Base-by-base conservation (phyloP, 2,113 vertebrate genomes). In the Lontra canadensis region DNA sequence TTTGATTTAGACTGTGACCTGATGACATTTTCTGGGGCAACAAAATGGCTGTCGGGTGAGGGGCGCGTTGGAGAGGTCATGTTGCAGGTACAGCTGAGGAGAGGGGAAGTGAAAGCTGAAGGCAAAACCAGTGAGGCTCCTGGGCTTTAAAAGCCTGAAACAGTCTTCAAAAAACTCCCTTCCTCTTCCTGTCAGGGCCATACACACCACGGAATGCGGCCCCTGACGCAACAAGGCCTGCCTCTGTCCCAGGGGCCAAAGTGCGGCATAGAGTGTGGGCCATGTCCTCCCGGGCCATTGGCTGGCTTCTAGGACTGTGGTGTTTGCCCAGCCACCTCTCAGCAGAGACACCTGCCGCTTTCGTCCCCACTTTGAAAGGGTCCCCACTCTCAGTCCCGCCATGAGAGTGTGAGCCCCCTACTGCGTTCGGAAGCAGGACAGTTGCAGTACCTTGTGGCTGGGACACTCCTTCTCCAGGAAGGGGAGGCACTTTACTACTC, bases 61-160 rank as follows among this genome's bases (percentile, higher is more conserved):
- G 88, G 65, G 34, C 7, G 78, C 57, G 1, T 26, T 63, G 9
- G 0, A 47, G 79, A 71, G 63, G 74, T 80, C 96, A 3, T 1
- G 3, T 1, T 34, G 7, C 42, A 42, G 69, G 12, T 71, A 7
- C 21, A 9, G 71, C 65, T 1, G n/a, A 39, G 59, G 39, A 85
- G 90, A 88, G 20, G 67, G 95, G 94, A 97, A 97, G 73, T 47
- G 92, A 96, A 34, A 94, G 57, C 34, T 17, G 74, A 55, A 55
- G 71, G 31, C 21, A 71, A 83, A 83, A 4, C 47, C 52, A 5
- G 42, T 0, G 7, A 42, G 29, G 36, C n/a, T 6, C 29, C 34
- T 1, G 0, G 63, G 80, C 79, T 57, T 57, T 31, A 79, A 61
- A 29, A 63, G 82, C 9, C 73, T 57, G 79, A 55, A 63, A 42